phyloP scores from a whole-genome alignment of 92 coral and sea anemone species.

The Epizoanthus rinbou region DNA sequence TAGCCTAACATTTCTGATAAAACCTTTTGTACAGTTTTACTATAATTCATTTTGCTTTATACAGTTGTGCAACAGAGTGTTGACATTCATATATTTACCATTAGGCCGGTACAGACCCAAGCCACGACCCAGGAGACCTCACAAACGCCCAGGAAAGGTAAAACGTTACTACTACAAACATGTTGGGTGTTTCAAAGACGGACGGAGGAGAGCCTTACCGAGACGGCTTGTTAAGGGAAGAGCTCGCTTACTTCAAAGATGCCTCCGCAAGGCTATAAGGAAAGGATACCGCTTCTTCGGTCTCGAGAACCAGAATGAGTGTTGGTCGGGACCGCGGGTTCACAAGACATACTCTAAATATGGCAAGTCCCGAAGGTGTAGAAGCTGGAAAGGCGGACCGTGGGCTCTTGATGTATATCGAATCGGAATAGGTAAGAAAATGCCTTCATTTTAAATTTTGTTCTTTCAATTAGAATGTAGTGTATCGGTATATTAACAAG shows the following conservation, averaged over 20 bases:
- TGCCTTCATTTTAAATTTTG: neutral
- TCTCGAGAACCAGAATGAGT: constrained; percentile 70
- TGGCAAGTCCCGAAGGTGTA: constrained; percentile 72
- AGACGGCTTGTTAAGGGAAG: neutral
- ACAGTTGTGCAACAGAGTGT: too few relatives aligned
- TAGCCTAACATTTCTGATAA: too few relatives aligned
- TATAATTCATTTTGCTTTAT: too few relatives aligned
- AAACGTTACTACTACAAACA: constrained; percentile 43
- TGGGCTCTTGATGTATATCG: constrained; percentile 78
- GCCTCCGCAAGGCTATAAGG: neutral
- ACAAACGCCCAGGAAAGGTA: neutral
- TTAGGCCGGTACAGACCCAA: constrained; percentile 14
- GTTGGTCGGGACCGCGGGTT: constrained; percentile 64
- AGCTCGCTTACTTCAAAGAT: neutral
- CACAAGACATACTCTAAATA: constrained; percentile 51
- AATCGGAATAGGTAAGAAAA: constrained; percentile 60
- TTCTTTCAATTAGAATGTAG: neutral
- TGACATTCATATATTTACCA: neutral
- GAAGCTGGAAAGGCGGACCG: constrained; percentile 63
- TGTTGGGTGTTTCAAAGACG: constrained; percentile 74
- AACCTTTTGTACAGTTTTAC: too few relatives aligned
- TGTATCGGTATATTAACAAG: neutral
- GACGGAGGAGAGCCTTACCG: constrained; percentile 50
- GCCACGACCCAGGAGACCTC: constrained; percentile 1
- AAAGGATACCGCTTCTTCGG: constrained; percentile 58